Percentiles rank a stretch among this genome's conserved stretches.
These are phyloP conservation scores for Dexiosoma caninum DNA, from an alignment of 2,888 invertebrate species.

Conservation along the genomic window DNA sequence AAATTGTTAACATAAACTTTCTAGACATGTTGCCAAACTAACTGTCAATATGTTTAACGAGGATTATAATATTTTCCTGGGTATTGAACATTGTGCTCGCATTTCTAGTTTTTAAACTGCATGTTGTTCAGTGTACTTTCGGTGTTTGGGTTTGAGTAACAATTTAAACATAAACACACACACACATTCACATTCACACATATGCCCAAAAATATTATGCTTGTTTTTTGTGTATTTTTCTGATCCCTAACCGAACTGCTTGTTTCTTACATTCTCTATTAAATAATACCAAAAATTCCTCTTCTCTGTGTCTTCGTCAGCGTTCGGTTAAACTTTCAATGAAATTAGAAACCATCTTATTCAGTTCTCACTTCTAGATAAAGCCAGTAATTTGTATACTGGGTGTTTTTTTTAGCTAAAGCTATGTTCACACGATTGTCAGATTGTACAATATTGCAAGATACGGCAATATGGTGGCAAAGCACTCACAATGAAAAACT, in stretches of 20 bases:
- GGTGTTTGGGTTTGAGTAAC: background rate
- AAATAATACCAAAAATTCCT: background rate
- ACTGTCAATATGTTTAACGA: conserved; percentile 14
- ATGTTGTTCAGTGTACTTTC: background rate
- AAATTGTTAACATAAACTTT: conserved; percentile 37
- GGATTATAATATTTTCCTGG: background rate
- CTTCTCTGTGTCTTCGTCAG: background rate
- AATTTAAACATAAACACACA: background rate
- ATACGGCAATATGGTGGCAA: too few relatives aligned
- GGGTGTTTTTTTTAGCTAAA: background rate
- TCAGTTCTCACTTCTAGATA: background rate
- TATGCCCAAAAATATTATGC: background rate
- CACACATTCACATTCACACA: background rate
- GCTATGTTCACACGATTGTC: too few relatives aligned
- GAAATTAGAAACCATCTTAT: conserved; percentile 20
- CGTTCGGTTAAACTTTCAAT: conserved; percentile 19
- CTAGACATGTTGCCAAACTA: conserved; percentile 9
- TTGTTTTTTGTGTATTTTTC: background rate
- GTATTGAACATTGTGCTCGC: conserved; percentile 21
- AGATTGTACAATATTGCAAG: too few relatives aligned
- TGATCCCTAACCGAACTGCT: conserved; percentile 22
- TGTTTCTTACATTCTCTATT: conserved; percentile 5
- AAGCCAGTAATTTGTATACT: conserved; percentile 3
- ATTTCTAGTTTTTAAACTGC: conserved; percentile 10
- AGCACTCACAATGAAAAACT: too few relatives aligned